phyloP scores from a whole-genome alignment of 2,113 vertebrate genomes.

The Strix aluco region DNA sequence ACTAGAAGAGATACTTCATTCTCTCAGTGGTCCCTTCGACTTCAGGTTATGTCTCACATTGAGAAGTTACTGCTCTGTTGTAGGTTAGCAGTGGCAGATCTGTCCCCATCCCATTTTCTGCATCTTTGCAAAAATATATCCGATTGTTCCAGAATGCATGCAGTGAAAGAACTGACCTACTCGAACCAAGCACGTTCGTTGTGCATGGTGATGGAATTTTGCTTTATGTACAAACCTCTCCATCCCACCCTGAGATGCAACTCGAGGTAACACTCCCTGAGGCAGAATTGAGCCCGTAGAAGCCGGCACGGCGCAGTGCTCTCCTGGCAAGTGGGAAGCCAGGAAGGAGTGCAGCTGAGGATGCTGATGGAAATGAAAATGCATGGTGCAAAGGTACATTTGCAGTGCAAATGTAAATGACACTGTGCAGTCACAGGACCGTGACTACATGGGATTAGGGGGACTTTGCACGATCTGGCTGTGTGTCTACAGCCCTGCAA shows the following conservation, averaged over 20 bases:
- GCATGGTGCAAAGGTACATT: fast-evolving
- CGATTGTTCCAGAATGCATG: fast-evolving
- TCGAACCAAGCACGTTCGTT: fast-evolving
- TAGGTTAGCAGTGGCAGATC: neutral
- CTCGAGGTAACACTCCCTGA: fast-evolving
- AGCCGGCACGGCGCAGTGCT: neutral
- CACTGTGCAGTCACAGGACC: neutral
- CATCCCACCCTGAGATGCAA: fast-evolving
- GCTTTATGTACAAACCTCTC: neutral
- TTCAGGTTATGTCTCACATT: neutral
- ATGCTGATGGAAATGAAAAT: neutral
- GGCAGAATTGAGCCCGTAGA: neutral
- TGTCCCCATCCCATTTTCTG: neutral
- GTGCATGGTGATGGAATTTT: fast-evolving
- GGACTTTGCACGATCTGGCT: neutral
- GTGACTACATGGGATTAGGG: neutral
- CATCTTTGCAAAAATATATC: neutral
- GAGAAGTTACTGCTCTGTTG: neutral
- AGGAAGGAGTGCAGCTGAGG: neutral
- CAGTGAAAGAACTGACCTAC: neutral
- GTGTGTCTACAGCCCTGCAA: neutral
- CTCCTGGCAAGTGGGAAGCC: neutral
- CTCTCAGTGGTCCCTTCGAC: neutral
- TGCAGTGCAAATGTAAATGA: neutral
- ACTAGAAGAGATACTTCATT: neutral